Evolutionary conservation across 2,888 invertebrate species (phyloP), one percentile per base, ranked within the genome.

Genomic region (Ophion ventricosus): DNA sequence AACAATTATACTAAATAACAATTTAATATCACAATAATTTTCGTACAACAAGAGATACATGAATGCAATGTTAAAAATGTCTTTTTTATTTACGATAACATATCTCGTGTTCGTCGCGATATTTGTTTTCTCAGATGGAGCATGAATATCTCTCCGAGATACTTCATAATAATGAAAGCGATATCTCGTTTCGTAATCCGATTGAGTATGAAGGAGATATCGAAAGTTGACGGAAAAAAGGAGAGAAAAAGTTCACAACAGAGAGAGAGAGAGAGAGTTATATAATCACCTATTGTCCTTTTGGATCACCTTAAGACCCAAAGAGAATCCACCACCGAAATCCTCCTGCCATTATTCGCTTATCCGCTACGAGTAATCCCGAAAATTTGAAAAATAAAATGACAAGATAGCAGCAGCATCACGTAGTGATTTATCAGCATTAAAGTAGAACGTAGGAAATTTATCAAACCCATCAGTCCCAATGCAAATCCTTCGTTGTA

Each of bases 311-410:
- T 26, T 26, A 29, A 14, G 20, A 23, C 66, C 25, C 59, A 2
- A 26, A 29, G 63, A 14, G 57, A 40, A 25, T 67, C 73, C 25
- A 35, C 59, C 72, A 40, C 17, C 69, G 26, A 56, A 66, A 74
- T 77, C 66, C 57, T 40, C 54, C 80, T 67, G 80, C 83, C 80
- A 77, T 79, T 43, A 70, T 72, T 72, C 74, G 84, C 84, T 84
- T 81, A 29, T 81, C 64, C 75, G 75, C 81, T 75, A 70, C 78
- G 84, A 84, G 54, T 74, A 61, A 43, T 72, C 59, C 61, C 14
- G 70, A 25, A 64, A 75, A 49, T 35, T 59, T 26, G 23, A n/a
- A 64, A 43, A 70, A 43, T 23, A 4, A 14, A 35, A 67, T 23
- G 1, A 23, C 14, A 20, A 67, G 43, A 73, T 78, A 69, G 49